Evolutionary conservation across 2,113 vertebrate species (phyloP).

Genomic region (Cranoglanis bouderius): DNA sequence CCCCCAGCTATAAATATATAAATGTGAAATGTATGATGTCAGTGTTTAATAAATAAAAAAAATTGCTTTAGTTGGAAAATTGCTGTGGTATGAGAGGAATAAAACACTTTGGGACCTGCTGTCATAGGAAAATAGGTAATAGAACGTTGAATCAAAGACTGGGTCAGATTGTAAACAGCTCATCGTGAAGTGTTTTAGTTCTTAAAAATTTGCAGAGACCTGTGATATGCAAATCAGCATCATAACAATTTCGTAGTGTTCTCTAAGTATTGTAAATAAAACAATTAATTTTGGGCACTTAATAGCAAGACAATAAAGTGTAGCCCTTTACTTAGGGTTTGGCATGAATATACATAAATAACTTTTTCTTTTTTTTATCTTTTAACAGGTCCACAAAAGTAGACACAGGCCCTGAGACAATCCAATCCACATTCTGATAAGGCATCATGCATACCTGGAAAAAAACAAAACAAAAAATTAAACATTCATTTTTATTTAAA

Average conservation of each 20-base stretch:
- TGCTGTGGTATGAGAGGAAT: too few relatives aligned
- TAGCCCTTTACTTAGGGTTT: background rate
- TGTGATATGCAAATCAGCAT: background rate
- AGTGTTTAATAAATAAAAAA: too few relatives aligned
- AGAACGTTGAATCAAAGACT: too few relatives aligned
- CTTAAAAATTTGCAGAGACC: background rate
- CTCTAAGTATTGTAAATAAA: background rate
- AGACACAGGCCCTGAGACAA: conserved; percentile 63
- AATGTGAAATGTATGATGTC: too few relatives aligned
- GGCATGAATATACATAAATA: background rate
- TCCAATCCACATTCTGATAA: background rate
- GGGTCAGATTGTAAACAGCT: too few relatives aligned
- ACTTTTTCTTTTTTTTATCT: conserved; percentile 48
- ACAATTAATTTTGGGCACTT: background rate
- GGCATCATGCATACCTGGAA: background rate
- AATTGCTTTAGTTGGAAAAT: too few relatives aligned
- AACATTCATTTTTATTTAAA: background rate
- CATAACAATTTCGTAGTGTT: background rate
- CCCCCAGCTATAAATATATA: too few relatives aligned
- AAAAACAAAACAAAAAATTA: background rate
- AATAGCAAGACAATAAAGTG: background rate
- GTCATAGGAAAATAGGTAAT: too few relatives aligned
- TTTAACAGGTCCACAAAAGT: conserved; percentile 66
- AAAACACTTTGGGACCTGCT: too few relatives aligned
- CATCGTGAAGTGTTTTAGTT: too few relatives aligned